Evolutionary conservation across 2,888 invertebrate species (phyloP), one percentile per base, ranked within the genome.

Genomic region (Biston betularia): DNA sequence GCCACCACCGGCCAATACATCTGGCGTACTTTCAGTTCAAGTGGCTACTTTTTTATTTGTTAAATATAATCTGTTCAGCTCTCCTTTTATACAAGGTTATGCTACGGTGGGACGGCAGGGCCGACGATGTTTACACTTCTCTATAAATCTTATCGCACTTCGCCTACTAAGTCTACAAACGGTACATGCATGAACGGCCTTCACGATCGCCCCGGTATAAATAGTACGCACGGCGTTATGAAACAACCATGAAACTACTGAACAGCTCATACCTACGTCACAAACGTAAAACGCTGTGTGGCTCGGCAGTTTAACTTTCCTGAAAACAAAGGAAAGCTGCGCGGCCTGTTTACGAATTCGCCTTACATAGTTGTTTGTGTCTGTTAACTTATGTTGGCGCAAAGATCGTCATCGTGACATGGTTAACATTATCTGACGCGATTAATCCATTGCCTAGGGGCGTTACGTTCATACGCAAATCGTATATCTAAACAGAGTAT

Each of bases 401-500:
- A 81, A 85, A 85, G 81, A 84, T 86, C 84, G 84, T 82, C 82
- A 77, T 75, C 76, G 80, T 85, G 84, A 89, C 89, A 90, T 88
- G 86, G 89, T 90, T 89, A 84, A 77, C 81, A 84, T 86, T 89
- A 90, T 90, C 89, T 87, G 79, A 80, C 77, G 79, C 82, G 78
- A 85, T 85, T 81, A 79, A 80, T 77, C 74, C 76, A 77, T 73
- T 75, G 78, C 79, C 78, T 77, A 79, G 79, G 75, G 78, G 78
- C 76, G 48, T 52, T 33, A 45, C 55, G 53, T 57, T 66, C 61
- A 44, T 62, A 63, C 62, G 62, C 62, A 62, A 57, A 66, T 52
- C 42, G 65, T 78, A 76, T 77, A 75, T 74, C 70, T 75, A 72
- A 75, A 64, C 72, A 67, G 55, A 42, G 52, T 42, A 53, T 66